A percentile compares a stretch with the other conserved stretches of the same genome.
Evolutionary conservation across 2,797 vertebrate genomes (phyloP).

Genomic region (Paratrypauchen microcephalus): DNA sequence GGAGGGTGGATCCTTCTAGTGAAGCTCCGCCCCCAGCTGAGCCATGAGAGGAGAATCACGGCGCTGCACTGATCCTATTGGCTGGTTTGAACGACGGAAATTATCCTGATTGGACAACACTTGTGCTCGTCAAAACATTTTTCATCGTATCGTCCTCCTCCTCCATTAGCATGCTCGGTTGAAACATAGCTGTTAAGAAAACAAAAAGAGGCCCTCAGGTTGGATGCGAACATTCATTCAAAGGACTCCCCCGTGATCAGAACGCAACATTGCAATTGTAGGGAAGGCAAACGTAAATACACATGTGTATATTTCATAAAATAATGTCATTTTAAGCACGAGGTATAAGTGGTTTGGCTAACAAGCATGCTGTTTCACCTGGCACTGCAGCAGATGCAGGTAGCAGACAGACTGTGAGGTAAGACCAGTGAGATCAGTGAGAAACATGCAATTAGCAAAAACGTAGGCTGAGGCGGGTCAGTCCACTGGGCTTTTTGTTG

Average conservation of each 20-base stretch:
- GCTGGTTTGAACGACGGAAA: constrained; percentile 67
- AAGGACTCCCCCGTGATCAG: constrained; percentile 47
- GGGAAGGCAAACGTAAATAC: constrained; percentile 13
- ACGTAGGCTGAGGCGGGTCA: background rate
- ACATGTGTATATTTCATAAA: constrained; percentile 7
- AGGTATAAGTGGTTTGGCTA: background rate
- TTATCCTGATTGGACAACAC: constrained; percentile 18
- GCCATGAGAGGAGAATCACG: constrained; percentile 44
- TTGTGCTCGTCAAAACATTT: constrained; percentile 47
- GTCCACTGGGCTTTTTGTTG: background rate
- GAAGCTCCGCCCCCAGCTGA: constrained; percentile 49
- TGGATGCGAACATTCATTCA: constrained; percentile 65
- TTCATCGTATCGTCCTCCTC: constrained; percentile 52
- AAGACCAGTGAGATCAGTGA: background rate
- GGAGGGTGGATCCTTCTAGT: constrained; percentile 57
- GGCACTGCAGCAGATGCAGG: constrained; percentile 48
- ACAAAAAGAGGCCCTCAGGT: constrained; percentile 81
- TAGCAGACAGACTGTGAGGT: constrained; percentile 6
- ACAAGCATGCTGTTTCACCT: constrained; percentile 40
- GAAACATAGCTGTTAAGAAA: constrained; percentile 74
- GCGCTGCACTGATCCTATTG: constrained; percentile 45
- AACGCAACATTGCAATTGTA: constrained; percentile 32
- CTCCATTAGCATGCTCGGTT: constrained; percentile 71
- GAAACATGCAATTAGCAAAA: background rate
- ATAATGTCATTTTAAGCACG: background rate